Conservation (phyloP, 1,140 invertebrate genomes). For the Ceratosolen solmsi region DNA sequence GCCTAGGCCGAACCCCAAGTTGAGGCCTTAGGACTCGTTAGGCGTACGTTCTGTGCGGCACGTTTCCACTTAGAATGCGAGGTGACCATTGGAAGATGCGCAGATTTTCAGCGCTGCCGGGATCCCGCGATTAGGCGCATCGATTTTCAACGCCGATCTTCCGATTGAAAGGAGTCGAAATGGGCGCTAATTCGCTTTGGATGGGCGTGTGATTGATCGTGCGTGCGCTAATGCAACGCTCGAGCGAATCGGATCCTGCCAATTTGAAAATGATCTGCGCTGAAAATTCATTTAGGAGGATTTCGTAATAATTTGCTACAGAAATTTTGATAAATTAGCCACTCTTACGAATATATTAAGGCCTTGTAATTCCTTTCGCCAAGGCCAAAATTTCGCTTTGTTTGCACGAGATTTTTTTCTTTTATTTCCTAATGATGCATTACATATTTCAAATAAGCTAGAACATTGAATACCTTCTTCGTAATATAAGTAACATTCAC, state of each 20-base stretch:
- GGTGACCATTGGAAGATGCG: too few species aligned
- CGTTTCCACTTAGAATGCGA: too few species aligned
- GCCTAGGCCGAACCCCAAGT: background rate
- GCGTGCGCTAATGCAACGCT: background rate
- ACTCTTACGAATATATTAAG: background rate
- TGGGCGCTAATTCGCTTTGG: background rate
- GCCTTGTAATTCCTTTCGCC: background rate
- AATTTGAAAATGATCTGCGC: background rate
- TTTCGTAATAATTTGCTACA: background rate
- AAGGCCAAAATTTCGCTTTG: conserved; percentile 23
- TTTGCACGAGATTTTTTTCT: background rate
- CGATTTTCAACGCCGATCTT: too few species aligned
- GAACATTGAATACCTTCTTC: conserved; percentile 3
- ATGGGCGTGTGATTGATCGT: background rate
- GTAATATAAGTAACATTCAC: background rate
- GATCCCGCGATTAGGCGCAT: conserved; percentile 5
- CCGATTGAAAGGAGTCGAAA: too few species aligned
- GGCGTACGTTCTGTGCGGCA: too few species aligned
- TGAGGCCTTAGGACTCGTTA: too few species aligned
- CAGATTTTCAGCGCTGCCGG: background rate
- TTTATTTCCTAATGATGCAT: conserved; percentile 10
- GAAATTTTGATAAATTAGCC: conserved; percentile 18
- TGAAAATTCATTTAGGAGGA: background rate
- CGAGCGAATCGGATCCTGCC: background rate
- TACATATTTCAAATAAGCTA: background rate